Conservation (phyloP, 2,797 vertebrate species). For the Alfaro cultratus region DNA sequence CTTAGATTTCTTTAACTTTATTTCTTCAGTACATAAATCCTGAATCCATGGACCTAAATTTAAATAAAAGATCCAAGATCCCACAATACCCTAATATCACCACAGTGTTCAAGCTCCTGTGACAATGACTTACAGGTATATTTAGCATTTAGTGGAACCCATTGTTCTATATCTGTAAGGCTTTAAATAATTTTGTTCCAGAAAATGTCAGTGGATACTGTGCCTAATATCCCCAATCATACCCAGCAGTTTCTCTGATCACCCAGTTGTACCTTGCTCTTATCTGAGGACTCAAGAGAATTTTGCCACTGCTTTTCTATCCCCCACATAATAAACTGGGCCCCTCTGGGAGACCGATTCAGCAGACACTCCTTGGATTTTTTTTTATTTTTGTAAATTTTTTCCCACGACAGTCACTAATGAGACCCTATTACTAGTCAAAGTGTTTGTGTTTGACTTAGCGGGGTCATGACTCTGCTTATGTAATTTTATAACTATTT, state of each 20-base stretch:
- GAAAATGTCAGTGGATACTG: neutral
- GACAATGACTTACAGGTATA: neutral
- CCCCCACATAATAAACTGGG: neutral
- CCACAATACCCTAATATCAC: neutral
- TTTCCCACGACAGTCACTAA: neutral
- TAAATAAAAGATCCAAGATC: neutral
- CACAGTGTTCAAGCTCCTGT: neutral
- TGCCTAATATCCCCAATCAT: neutral
- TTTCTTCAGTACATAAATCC: neutral
- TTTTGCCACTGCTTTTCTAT: neutral
- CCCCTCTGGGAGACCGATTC: neutral
- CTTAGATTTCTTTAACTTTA: neutral
- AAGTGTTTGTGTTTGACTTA: neutral
- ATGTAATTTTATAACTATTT: neutral
- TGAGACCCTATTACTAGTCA: neutral
- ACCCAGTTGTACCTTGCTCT: neutral
- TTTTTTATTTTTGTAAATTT: neutral
- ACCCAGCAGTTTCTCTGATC: constrained; percentile 7
- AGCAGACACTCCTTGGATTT: neutral
- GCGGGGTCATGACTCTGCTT: neutral
- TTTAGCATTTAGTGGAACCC: neutral
- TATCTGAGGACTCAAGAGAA: neutral
- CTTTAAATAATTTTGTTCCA: neutral
- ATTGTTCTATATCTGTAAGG: neutral
- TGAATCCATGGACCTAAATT: neutral